Percentiles rank a stretch among this genome's conserved stretches.
phyloP scores from a whole-genome alignment of 2,888 invertebrate genomes.

The Yponomeuta evonymella region DNA sequence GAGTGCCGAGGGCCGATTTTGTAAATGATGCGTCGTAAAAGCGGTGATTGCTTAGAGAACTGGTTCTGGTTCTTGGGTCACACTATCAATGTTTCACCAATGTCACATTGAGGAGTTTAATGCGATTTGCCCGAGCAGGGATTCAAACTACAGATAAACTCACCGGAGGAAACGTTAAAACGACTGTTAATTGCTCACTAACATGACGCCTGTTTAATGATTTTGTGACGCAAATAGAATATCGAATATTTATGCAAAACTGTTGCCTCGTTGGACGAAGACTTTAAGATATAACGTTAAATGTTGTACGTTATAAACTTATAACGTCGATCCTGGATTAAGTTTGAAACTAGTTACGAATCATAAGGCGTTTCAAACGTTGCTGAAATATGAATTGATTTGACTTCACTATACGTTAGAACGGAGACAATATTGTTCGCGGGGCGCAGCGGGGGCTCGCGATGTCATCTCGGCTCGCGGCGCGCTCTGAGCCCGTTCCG shows the following conservation, averaged over 20 bases:
- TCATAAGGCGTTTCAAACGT: not conserved
- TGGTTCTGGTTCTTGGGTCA: constrained; percentile 45
- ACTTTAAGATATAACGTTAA: not conserved
- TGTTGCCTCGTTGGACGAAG: not conserved
- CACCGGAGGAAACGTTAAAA: constrained; percentile 8
- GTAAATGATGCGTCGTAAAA: constrained; percentile 35
- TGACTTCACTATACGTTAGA: constrained; percentile 67
- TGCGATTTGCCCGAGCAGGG: constrained; percentile 18
- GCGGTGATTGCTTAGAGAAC: constrained; percentile 47
- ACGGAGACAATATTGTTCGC: constrained; percentile 73
- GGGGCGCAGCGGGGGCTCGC: constrained; percentile 61
- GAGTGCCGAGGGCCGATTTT: constrained; percentile 36
- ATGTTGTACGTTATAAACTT: not conserved
- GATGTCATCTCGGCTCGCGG: constrained; percentile 74
- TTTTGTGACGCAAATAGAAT: constrained; percentile 8
- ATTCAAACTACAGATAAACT: constrained; percentile 1
- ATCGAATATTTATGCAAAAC: constrained; percentile 8
- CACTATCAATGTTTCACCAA: constrained; percentile 48
- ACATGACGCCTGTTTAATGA: constrained; percentile 3
- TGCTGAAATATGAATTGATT: constrained; percentile 65
- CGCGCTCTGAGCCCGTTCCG: constrained; percentile 48
- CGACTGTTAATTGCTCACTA: constrained; percentile 9
- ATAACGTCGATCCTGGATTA: not conserved
- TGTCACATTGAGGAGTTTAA: constrained; percentile 35
- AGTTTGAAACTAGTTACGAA: not conserved